A percentile compares a stretch with the other conserved stretches of the same genome.
Conservation (phyloP, 53 echinoderm and acorn worm genomes). For the Astropecten irregularis region DNA sequence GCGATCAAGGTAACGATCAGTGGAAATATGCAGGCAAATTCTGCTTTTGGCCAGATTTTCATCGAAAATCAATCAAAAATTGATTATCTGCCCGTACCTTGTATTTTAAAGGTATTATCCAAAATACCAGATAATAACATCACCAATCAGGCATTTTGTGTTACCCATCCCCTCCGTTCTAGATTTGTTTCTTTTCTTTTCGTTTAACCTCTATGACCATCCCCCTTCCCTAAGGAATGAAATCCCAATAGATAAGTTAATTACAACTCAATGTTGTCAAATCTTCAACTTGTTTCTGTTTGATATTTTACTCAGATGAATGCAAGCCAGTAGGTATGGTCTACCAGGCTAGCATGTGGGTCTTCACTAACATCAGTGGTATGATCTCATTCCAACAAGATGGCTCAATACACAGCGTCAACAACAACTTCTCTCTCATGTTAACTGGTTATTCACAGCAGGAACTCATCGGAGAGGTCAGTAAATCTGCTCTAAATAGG, state of each 20-base stretch:
- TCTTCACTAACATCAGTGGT: constrained; percentile 96
- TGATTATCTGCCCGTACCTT: too few relatives aligned
- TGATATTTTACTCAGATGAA: neutral
- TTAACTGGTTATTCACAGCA: constrained; percentile 84
- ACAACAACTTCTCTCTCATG: constrained; percentile 90
- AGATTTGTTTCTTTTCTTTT: too few relatives aligned
- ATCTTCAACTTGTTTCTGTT: neutral
- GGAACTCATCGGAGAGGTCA: constrained; percentile 87
- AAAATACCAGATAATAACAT: too few relatives aligned
- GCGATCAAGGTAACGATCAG: constrained; percentile 18
- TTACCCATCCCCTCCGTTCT: too few relatives aligned
- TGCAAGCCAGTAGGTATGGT: constrained; percentile 15
- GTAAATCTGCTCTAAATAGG: too few relatives aligned
- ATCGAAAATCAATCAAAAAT: too few relatives aligned
- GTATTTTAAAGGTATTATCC: too few relatives aligned
- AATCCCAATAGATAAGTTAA: neutral
- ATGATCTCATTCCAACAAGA: constrained; percentile 88
- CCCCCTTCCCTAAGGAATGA: too few relatives aligned
- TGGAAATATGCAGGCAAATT: neutral
- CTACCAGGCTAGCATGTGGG: constrained; percentile 89
- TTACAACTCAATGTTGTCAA: neutral
- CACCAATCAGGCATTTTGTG: too few relatives aligned
- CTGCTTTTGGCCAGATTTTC: too few relatives aligned
- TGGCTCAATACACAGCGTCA: constrained; percentile 94
- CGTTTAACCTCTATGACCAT: too few relatives aligned